These are phyloP conservation scores for Pteropus alecto DNA, from an alignment of 2,113 vertebrate genomes.

Conservation along the genomic window DNA sequence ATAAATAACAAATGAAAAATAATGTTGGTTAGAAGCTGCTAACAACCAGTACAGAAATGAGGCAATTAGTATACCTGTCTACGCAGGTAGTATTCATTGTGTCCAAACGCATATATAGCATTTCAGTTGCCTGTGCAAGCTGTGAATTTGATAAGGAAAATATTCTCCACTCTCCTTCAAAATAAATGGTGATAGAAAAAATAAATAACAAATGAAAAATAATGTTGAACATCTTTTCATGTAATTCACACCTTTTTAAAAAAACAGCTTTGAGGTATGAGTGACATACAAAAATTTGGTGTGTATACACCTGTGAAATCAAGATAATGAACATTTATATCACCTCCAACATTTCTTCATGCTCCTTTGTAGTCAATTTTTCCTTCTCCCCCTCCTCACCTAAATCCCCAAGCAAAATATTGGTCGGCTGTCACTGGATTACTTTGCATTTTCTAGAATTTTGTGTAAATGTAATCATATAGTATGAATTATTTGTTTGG, in stretches of 20 bases:
- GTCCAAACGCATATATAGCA: slow-evolving; percentile 98
- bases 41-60: background rate
- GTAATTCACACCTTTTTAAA: background rate
- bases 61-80: slow-evolving; percentile 86
- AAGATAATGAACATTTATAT: background rate
- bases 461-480: background rate
- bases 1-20: background rate
- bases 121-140: slow-evolving; percentile 98
- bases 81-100: slow-evolving; percentile 97
- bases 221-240: background rate
- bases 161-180: background rate
- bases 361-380: background rate
- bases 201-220: background rate
- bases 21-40: background rate
- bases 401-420: background rate
- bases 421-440: background rate
- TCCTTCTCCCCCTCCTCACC: background rate
- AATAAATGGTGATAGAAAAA: background rate
- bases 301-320: background rate
- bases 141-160: slow-evolving; percentile 86
- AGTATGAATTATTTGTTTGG: background rate
- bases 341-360: background rate
- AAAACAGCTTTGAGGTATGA: background rate
- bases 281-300: background rate
- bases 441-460: slow-evolving; percentile 1